Evolutionary conservation across 2,113 vertebrate species (phyloP).

Genomic region (Sakesphorus luctuosus): DNA sequence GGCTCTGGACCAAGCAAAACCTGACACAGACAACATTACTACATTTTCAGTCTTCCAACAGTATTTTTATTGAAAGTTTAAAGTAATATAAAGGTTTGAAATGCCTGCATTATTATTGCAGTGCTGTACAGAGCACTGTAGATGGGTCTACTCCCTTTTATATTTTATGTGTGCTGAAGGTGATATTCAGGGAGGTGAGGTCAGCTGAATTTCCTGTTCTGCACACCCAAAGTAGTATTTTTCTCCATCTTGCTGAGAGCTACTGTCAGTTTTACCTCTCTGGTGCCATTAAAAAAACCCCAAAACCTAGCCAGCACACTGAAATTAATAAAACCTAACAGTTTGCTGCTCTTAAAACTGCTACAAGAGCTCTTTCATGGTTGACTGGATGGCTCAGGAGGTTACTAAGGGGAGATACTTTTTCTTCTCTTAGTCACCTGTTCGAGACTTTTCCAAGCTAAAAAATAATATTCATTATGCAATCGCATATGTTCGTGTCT

Average conservation of each 20-base stretch:
- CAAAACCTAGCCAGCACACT: neutral
- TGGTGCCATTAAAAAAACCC: neutral
- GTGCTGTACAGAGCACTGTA: neutral
- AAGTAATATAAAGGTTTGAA: neutral
- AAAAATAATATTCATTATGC: constrained; percentile 65
- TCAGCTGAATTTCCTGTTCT: neutral
- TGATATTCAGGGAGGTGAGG: neutral
- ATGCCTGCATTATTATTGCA: neutral
- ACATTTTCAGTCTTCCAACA: neutral
- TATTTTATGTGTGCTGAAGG: neutral
- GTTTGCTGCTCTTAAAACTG: constrained; percentile 15
- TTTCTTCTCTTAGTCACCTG: constrained; percentile 48
- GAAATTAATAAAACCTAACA: constrained; percentile 31
- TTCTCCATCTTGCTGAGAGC: neutral
- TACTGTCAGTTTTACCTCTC: constrained; percentile 4
- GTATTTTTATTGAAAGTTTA: neutral
- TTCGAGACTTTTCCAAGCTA: constrained; percentile 53
- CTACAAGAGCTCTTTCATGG: constrained; percentile 36
- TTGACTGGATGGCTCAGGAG: constrained; percentile 32
- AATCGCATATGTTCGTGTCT: constrained; percentile 37
- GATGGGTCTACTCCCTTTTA: neutral
- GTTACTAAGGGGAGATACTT: constrained; percentile 10
- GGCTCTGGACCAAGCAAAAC: neutral
- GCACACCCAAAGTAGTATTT: neutral
- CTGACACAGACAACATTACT: neutral